Base-by-base conservation (phyloP, 2,888 invertebrate genomes). In the Tachina lurida region DNA sequence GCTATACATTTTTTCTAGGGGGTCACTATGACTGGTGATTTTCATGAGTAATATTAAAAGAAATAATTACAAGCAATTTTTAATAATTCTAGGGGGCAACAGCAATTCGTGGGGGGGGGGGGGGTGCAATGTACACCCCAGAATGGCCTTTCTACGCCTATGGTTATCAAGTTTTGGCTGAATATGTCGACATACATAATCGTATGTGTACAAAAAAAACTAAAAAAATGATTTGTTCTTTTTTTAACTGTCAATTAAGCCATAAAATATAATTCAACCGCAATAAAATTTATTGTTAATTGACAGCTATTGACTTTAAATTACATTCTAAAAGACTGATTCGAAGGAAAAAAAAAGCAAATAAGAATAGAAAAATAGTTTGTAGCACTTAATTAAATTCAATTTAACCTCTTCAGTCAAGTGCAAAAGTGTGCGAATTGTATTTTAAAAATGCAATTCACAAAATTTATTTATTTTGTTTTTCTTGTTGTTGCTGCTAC, bases 371-470 rank as follows among this genome's bases (percentile, higher is more conserved):
- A 43, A 63, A 74, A 81, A 85, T 86, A 86, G 86, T 86, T 86
- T 75, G 19, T 63, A 65, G 62, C 83, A 80, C 79, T 83, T 75
- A 86, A 86, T 86, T 83, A 83, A 81, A 52, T 76, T 63, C 62
- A 77, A 85, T 70, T 80, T 77, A 80, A 86, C 83, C 83, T 83
- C 86, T 83, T 80, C 79, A 76, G 83, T 86, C 86, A 86, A 86
- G 86, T 83, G 79, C 79, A 83, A 80, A 86, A 86, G 86, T 83
- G 86, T 86, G 86, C 79, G 74, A 80, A 56, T 70, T 39, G 74
- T 77, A 71, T 73, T 76, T 65, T 45, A 75, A 79, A 79, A 76
- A 84, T 74, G 60, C 62, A 77, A 77, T 80, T 60, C 73, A 84
- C 76, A 80, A 70, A 7, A 52, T 71, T 63, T 71, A 45, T 80